Base-by-base conservation (phyloP, 2,797 vertebrate species). In the Anomalospiza imberbis region DNA sequence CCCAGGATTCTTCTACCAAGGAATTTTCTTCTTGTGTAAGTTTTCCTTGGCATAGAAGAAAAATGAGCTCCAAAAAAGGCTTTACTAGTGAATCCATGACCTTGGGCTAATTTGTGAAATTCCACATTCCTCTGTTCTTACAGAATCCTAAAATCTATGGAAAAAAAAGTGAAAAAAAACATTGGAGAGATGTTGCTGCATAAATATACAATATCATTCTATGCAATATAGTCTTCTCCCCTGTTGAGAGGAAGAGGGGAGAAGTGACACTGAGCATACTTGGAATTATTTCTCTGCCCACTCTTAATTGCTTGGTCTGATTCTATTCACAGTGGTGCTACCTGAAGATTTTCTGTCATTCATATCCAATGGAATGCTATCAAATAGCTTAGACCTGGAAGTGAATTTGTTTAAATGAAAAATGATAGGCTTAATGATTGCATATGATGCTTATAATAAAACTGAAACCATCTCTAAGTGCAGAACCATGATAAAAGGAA, bases 281-380 rank as follows among this genome's bases (percentile, higher is more conserved):
- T 90, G 58, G 34, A 93, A 90, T 94, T 89, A 72, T 67, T 93
- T 89, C 72, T 86, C 85, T 92, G 53, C 79, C 66, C 25, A 80
- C 79, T 92, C 82, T 54, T 77, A 40, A 34, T 62, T 88, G 42
- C n/a, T 68, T 85, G 32, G 61, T 71, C 50, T 83, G 67, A 67
- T 18, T 61, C 67, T 45, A 18, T 79, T 85, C 80, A 21, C 55
- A 54, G 22, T 53, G 57, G 9, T 71, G 18, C 42, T 68, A 47
- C 51, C 53, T 71, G 45, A 89, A 65, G 29, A 44, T 65, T 77
- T 77, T 85, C 19, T 83, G 28, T 92, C 24, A 13, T 47, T 91
- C 4, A 3, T 54, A 57, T 54, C 45, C 42, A 47, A 1, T 54
- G 25, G 53, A 67, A 89, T 88, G 66, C 18, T 63, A 40, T 72